These are phyloP conservation scores for Lepidochitona cinerea DNA, from an alignment of 2,888 invertebrate genomes.

Conservation along the genomic window DNA sequence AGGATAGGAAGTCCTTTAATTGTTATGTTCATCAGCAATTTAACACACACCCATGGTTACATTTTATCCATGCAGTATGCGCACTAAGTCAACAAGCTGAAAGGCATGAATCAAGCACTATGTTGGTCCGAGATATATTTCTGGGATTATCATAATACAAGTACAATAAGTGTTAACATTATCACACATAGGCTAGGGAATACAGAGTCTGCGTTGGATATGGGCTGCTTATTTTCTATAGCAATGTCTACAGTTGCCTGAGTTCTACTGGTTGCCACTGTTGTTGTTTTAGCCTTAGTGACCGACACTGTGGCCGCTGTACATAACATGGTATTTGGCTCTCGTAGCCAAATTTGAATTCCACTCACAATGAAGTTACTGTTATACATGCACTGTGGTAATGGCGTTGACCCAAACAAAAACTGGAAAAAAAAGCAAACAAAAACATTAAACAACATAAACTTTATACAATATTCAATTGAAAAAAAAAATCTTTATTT, in stretches of 20 bases:
- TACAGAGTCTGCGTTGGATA: not conserved
- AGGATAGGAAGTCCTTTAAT: too few species aligned
- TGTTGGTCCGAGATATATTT: too few species aligned
- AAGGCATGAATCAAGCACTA: too few species aligned
- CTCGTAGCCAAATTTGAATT: slow-evolving; percentile 56
- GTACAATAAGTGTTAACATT: not conserved
- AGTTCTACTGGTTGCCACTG: not conserved
- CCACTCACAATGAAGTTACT: slow-evolving; percentile 56
- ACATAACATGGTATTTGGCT: slow-evolving; percentile 36
- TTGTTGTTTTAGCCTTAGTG: not conserved
- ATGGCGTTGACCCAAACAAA: slow-evolving; percentile 47
- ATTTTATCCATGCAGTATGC: too few species aligned
- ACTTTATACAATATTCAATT: not conserved
- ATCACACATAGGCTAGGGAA: slow-evolving; percentile 3
- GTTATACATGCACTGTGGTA: slow-evolving; percentile 60
- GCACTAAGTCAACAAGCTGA: too few species aligned
- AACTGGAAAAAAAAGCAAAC: slow-evolving; percentile 45
- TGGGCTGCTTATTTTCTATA: not conserved
- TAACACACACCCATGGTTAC: too few species aligned
- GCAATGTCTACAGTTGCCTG: slow-evolving; percentile 6
- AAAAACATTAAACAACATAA: not conserved
- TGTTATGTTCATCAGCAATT: too few species aligned
- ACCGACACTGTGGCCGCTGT: not conserved
- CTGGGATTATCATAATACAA: not conserved
- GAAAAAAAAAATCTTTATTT: not conserved